These are phyloP conservation scores for Heterodera filipjevi DNA, from an alignment of 2,888 invertebrate genomes.

Conservation along the genomic window DNA sequence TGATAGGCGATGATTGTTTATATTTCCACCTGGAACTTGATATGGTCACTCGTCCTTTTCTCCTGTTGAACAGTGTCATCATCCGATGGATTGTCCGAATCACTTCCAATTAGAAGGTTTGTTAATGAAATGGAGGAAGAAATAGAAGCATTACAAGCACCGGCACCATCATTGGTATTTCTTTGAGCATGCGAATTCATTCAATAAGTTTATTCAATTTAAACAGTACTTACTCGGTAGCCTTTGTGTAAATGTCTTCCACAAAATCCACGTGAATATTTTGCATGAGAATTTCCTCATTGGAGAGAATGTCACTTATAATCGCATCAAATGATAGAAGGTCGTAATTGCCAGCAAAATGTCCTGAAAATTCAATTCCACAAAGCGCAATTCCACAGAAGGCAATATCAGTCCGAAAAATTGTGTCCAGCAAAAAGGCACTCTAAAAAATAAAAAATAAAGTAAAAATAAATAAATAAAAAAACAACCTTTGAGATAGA, in stretches of 20 bases:
- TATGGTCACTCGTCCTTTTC: no score
- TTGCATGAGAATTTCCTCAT: constrained; percentile 57
- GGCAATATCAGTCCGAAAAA: constrained; percentile 53
- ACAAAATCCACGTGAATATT: constrained; percentile 56
- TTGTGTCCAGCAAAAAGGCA: constrained; percentile 43
- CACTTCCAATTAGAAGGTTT: background rate
- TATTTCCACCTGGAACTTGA: no score
- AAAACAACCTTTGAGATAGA: background rate
- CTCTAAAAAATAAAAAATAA: constrained; percentile 32
- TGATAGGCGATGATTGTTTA: no score
- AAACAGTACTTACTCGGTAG: background rate
- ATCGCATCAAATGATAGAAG: constrained; percentile 54
- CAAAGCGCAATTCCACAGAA: constrained; percentile 55
- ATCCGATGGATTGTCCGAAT: background rate
- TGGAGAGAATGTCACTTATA: constrained; percentile 55
- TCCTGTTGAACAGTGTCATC: background rate
- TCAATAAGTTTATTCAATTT: background rate
- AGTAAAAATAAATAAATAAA: background rate
- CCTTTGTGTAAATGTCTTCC: background rate
- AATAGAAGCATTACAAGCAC: background rate
- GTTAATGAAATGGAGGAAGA: background rate
- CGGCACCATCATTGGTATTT: background rate
- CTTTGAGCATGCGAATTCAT: background rate
- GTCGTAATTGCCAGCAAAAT: constrained; percentile 61
- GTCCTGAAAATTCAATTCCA: constrained; percentile 48